Percentiles rank a stretch among this genome's conserved stretches.
These are phyloP conservation scores for Valencia hispanica DNA, from an alignment of 2,797 vertebrate genomes.

Conservation along the genomic window DNA sequence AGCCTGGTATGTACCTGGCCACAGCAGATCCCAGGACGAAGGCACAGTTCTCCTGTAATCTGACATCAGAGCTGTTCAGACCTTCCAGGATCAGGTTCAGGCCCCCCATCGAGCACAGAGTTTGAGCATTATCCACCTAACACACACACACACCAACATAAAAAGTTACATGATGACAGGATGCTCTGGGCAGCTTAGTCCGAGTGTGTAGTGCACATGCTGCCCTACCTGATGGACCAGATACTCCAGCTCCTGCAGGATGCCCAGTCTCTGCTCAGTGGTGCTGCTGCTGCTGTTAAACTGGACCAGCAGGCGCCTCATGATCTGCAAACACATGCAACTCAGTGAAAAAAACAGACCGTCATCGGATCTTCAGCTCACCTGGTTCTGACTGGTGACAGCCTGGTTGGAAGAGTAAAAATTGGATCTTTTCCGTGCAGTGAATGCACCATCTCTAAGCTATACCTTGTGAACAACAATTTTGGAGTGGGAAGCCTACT, in stretches of 20 bases:
- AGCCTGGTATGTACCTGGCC: constrained; percentile 81
- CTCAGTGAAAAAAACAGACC: too few species aligned
- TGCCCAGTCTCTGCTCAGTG: constrained; percentile 83
- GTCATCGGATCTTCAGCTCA: background rate
- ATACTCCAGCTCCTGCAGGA: constrained; percentile 93
- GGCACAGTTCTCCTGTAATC: constrained; percentile 86
- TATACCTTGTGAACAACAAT: too few species aligned
- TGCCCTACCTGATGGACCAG: constrained; percentile 91
- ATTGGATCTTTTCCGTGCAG: too few species aligned
- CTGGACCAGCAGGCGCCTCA: constrained; percentile 86
- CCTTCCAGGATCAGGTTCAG: constrained; percentile 84
- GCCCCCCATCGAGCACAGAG: constrained; percentile 88
- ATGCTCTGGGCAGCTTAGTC: background rate
- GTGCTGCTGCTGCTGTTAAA: constrained; percentile 85
- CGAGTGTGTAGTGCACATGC: background rate
- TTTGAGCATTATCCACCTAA: constrained; percentile 91
- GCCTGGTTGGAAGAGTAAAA: too few species aligned
- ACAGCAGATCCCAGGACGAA: constrained; percentile 92
- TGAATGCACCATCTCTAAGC: too few species aligned
- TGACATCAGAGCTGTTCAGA: constrained; percentile 87
- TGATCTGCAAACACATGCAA: constrained; percentile 70
- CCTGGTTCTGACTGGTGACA: too few species aligned
- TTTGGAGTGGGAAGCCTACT: too few species aligned
- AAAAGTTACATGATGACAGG: background rate
- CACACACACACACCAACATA: constrained; percentile 7